Base-by-base conservation (phyloP, 2,888 invertebrate genomes). In the Tortricodes alternella region DNA sequence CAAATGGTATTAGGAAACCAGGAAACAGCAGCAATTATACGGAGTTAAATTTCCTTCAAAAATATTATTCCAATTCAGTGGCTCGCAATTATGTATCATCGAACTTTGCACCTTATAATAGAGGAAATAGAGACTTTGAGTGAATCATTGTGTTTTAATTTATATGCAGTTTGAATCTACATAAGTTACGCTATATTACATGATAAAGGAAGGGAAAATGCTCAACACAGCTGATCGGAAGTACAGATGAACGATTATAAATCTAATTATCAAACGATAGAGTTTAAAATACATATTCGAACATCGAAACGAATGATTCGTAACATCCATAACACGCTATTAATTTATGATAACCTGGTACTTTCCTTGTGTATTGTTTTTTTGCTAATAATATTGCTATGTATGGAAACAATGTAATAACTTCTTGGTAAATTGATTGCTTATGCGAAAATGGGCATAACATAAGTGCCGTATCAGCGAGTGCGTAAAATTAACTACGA, bases 1-100 rank as follows among this genome's bases (percentile, higher is more conserved):
- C 9, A 18, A 55, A 35, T 38, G 34, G 43, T 50, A 74, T 78
- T 78, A 64, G 63, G 75, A 71, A 76, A 77, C 73, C 70, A 75
- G 78, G 77, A 80, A 79, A 73, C 64, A 61, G 58, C 62, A 50
- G 61, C 62, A 60, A 64, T 67, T 48, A 61, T 38, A 53, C 58
- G 16, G 11, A 11, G 37, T 32, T 41, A 50, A 39, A 29, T 56
- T 56, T 50, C 56, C 56, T 50, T 44, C 23, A 38, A 48, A 44
- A 21, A 37, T 43, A 55, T 49, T 34, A 43, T 32, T 23, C 24
- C 48, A 19, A 35, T 48, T 32, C 9, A 32, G 23, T 41, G 16
- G 8, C 18, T 23, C 9, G 15, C n/a, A n/a, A 13, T 34, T 21
- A 11, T 9, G 11, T 27, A 5, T 13, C n/a, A 44, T n/a, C 9